phyloP scores from a whole-genome alignment of 2,888 invertebrate genomes.

The Agrochola litura region DNA sequence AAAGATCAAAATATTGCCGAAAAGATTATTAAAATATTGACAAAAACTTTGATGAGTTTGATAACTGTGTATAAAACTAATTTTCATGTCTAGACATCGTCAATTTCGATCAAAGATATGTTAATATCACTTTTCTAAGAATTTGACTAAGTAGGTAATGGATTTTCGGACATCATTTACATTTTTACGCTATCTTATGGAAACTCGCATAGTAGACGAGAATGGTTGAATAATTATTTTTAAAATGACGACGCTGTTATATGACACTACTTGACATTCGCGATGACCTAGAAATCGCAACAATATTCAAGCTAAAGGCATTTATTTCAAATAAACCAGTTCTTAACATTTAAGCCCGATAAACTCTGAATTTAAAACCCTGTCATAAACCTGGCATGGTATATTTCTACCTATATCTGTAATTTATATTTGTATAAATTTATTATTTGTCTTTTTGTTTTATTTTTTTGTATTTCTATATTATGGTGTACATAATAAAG shows the following conservation, averaged over 20 bases:
- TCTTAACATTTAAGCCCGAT: too few species aligned
- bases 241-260: not conserved
- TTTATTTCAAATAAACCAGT: too few species aligned
- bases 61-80: constrained; percentile 18
- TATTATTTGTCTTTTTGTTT: too few species aligned
- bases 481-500: not conserved
- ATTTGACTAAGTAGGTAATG: not conserved
- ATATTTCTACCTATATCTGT: not conserved
- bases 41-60: constrained; percentile 24
- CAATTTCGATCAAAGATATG: constrained; percentile 27
- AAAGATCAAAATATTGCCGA: not conserved
- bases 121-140: not conserved
- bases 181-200: not conserved
- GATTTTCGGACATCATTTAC: constrained; percentile 4
- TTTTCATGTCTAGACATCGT: constrained; percentile 47
- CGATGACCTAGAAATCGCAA: not conserved
- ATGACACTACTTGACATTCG: too few species aligned
- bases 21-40: constrained; percentile 14
- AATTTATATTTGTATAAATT: too few species aligned
- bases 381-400: not conserved
- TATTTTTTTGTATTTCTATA: too few species aligned
- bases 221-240: not conserved
- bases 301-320: not conserved
- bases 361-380: not conserved
- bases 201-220: not conserved